These are phyloP conservation scores for Cyanoderma ruficeps DNA, from an alignment of 2,113 vertebrate genomes.

Conservation along the genomic window DNA sequence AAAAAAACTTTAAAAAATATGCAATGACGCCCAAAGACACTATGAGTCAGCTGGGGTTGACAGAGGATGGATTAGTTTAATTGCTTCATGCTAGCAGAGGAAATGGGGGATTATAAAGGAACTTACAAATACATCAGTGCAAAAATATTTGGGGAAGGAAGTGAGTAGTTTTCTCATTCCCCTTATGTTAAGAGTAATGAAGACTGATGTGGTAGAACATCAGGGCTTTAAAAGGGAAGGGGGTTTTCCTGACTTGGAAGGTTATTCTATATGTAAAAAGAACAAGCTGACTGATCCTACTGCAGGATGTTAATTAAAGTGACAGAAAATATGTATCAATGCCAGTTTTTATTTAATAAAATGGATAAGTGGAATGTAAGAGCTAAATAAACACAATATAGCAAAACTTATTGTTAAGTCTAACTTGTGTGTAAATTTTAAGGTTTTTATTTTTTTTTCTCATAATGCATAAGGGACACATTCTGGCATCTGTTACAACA, in stretches of 20 bases:
- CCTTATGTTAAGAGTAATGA: neutral
- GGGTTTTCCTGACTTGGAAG: neutral
- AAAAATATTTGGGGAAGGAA: neutral
- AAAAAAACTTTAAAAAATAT: neutral
- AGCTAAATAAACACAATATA: neutral
- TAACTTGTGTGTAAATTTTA: neutral
- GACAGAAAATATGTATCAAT: neutral
- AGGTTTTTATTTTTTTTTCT: neutral
- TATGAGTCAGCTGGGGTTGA: neutral
- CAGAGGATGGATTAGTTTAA: neutral
- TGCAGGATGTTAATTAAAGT: neutral
- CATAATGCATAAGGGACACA: neutral
- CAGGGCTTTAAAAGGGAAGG: neutral
- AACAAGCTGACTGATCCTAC: neutral
- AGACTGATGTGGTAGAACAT: neutral
- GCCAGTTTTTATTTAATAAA: slow-evolving; percentile 3
- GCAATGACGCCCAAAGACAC: neutral
- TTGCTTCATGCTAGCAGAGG: neutral
- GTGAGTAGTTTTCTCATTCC: neutral
- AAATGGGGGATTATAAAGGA: neutral
- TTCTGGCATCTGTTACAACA: neutral
- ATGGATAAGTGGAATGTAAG: neutral
- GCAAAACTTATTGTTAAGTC: neutral
- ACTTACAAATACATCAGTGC: neutral
- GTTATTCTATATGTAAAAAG: neutral